Base-by-base conservation (phyloP, 2,888 invertebrate species). In the Steinernema scapterisci region DNA sequence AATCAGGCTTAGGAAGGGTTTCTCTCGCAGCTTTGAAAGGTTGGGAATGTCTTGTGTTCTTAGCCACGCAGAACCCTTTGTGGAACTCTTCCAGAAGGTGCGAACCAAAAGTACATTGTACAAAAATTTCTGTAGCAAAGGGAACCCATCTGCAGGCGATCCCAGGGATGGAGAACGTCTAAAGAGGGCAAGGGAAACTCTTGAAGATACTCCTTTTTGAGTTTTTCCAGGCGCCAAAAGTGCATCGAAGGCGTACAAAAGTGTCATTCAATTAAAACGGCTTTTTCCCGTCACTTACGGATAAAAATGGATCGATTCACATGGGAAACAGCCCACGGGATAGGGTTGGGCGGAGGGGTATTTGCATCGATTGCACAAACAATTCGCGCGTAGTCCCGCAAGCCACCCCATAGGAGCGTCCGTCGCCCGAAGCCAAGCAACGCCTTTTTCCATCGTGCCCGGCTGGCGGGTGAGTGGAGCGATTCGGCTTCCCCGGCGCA, bases 271-370 rank as follows among this genome's bases (percentile, higher is more conserved):
- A 63, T 63, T 27, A 27, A 16, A 63, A 63, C 19, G 9, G 31
- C 38, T 27, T 25, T 63, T 63, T 27, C 11, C 63, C 16, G 25
- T 63, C 63, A 63, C 38, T 6, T 31, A 31, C n/a, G 63, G 63
- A 63, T 63, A 63, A 63, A 63, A 16, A 63, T 16, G 63, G 63
- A 63, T 63, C 63, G 63, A 63, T 63, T 63, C 63, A 27, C 63
- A 63, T 63, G 63, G 63, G 63, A 63, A 63, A 63, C 63, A 63
- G 63, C 63, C 63, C 63, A 63, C 63, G 63, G 63, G 63, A 63
- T 63, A 38, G 63, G 63, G 27, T 63, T 63, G 63, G 63, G 63
- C 63, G 63, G 63, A 63, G 63, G 63, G 63, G 63, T 63, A 31
- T 63, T 63, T 63, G 63, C 63, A 63, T 63, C 63, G 63, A 63